Evolutionary conservation across 2,888 invertebrate genomes (phyloP).

Genomic region (Tetranychus truncatus): DNA sequence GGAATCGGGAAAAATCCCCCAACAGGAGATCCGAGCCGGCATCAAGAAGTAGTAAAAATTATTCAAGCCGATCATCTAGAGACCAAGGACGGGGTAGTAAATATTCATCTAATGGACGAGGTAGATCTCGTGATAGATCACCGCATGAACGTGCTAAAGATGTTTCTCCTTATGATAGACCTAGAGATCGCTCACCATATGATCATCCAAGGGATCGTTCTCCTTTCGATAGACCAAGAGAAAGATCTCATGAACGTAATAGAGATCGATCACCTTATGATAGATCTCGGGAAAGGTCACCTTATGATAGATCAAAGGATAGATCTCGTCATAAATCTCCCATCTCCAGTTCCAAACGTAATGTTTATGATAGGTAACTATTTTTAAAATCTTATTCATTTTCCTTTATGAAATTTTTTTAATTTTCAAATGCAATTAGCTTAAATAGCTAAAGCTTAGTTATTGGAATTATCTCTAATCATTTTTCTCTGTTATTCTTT

Average conservation of each 20-base stretch:
- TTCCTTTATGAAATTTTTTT: not conserved
- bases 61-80: not conserved
- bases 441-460: not conserved
- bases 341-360: not conserved
- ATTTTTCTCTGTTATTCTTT: not conserved
- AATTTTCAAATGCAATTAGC: not conserved
- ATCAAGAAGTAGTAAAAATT: not conserved
- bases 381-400: not conserved
- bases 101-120: constrained; percentile 6
- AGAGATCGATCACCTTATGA: constrained; percentile 8
- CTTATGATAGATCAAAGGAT: not conserved
- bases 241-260: constrained; percentile 4
- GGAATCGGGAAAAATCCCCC: constrained; percentile 4
- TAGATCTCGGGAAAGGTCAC: not conserved
- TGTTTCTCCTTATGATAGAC: not conserved
- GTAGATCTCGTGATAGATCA: constrained; percentile 2
- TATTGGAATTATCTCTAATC: not conserved
- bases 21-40: constrained; percentile 6
- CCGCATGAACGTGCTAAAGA: constrained; percentile 1
- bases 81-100: constrained; percentile 3
- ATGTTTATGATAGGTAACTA: constrained; percentile 3
- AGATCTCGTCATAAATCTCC: not conserved
- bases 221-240: constrained; percentile 7
- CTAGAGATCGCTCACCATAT: not conserved
- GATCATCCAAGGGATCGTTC: constrained; percentile 2